Evolutionary conservation across 2,797 vertebrate genomes (phyloP), one percentile per base, ranked within the genome.

Genomic region (Falco rusticolus): DNA sequence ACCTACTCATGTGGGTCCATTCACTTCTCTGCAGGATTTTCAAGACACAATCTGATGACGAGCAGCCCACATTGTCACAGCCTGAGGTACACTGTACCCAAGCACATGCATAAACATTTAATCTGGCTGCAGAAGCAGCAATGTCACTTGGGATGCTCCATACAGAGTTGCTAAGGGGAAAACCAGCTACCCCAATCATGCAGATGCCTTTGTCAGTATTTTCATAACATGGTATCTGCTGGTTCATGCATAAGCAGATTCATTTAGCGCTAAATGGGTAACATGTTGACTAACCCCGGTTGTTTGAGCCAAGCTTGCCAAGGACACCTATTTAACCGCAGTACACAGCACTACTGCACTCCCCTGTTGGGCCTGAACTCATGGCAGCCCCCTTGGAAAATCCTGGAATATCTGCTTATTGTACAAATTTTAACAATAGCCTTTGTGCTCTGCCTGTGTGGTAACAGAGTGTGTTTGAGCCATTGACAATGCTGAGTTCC

Each of bases 401-500:
- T 10, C 15, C 45, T 53, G 34, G 22, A 94, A 88, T 94, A 66
- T 57, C 70, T 94, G 65, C n/a, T 89, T 82, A 26, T 79, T 75
- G 66, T 2, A 6, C n/a, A 95, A 47, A 84, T 61, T 90, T 88
- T 87, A 93, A 94, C 94, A 94, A 90, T 63, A 76, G 61, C 22
- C 31, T 78, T 89, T 85, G 61, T 81, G 41, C 75, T 69, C 66
- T 66, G 76, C 16, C 82, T 68, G 14, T 22, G 9, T 75, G 17
- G 53, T 72, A 93, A 88, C 16, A 0, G 43, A 92, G 51, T 22
- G 5, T 54, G 77, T 90, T 93, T 91, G 61, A 95, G 82, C 63
- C 79, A 96, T 26, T 53, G 74, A 81, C 91, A 95, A 56, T 12
- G 8, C 71, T 78, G 48, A 93, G 97, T 95, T 97, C 95, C 88